phyloP scores from a whole-genome alignment of 2,888 invertebrate species.

The Agelastica alni region DNA sequence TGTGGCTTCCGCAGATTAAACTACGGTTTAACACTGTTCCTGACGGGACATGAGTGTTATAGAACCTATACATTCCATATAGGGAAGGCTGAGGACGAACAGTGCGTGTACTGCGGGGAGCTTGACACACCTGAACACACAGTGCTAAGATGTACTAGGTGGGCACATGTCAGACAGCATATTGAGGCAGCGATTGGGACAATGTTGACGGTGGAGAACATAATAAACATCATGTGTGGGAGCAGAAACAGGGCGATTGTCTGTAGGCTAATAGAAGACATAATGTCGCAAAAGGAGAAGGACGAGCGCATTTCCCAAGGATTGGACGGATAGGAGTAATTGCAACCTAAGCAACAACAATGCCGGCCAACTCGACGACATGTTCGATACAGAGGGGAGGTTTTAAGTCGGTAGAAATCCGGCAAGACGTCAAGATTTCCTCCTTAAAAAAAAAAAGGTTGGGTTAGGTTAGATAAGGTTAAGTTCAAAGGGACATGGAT shows the following conservation, averaged over 20 bases:
- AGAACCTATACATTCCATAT: too few relatives aligned
- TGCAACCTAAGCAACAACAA: too few relatives aligned
- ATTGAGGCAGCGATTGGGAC: too few relatives aligned
- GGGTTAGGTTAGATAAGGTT: slow-evolving; percentile 11
- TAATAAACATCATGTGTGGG: not conserved
- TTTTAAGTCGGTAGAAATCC: slow-evolving; percentile 1
- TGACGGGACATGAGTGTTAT: too few relatives aligned
- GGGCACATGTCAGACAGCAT: too few relatives aligned
- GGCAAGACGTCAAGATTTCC: too few relatives aligned
- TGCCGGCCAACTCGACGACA: too few relatives aligned
- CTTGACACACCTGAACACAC: not conserved
- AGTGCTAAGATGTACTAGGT: not conserved
- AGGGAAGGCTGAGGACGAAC: not conserved
- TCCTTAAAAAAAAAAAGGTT: too few relatives aligned
- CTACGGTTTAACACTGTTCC: too few relatives aligned
- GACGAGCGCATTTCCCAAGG: not conserved
- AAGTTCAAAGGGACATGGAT: too few relatives aligned
- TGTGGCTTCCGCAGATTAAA: too few relatives aligned
- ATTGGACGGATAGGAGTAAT: too few relatives aligned
- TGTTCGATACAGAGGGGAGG: not conserved
- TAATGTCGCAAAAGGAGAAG: not conserved
- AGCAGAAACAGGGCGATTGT: not conserved
- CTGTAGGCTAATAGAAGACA: not conserved
- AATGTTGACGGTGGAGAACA: not conserved
- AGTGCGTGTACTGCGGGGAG: not conserved